phyloP scores from a whole-genome alignment of 1,140 invertebrate genomes.

The Probaryconus sp. region DNA sequence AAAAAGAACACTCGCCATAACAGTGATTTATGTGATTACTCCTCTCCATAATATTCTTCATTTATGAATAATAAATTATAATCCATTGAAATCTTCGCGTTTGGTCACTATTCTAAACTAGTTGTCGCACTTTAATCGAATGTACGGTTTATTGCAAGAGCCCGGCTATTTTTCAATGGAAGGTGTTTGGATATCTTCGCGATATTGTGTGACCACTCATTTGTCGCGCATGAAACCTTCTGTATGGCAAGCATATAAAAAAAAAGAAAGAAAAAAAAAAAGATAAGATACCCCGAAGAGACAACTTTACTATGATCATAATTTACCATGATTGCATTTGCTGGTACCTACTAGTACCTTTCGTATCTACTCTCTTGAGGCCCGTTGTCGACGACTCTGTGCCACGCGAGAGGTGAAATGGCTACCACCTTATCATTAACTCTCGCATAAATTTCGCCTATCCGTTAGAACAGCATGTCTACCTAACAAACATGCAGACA shows the following conservation, averaged over 20 bases:
- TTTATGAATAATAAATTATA: no score
- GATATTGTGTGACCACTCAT: conserved; percentile 13
- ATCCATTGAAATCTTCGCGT: no score
- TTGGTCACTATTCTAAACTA: no score
- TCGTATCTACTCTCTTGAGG: conserved; percentile 1
- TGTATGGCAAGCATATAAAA: neutral
- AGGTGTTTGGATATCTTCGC: neutral
- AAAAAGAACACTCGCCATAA: no score
- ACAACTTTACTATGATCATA: conserved; percentile 40
- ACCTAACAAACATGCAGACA: conserved; percentile 38
- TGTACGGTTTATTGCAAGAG: neutral
- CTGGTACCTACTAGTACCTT: conserved; percentile 33
- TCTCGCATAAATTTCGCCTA: conserved; percentile 63
- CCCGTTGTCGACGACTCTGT: neutral
- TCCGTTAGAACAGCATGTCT: conserved; percentile 54
- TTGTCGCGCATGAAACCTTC: conserved; percentile 29
- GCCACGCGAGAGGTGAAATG: conserved; percentile 36
- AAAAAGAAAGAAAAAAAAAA: conserved; percentile 4
- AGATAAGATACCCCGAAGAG: neutral
- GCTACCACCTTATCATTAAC: conserved; percentile 55
- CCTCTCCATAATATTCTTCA: no score
- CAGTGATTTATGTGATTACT: no score
- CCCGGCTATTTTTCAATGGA: conserved; percentile 2
- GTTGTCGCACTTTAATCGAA: conserved; percentile 4
- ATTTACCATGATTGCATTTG: conserved; percentile 45